phyloP scores from a whole-genome alignment of 2,888 invertebrate genomes.

The Himalopsyche japonica region DNA sequence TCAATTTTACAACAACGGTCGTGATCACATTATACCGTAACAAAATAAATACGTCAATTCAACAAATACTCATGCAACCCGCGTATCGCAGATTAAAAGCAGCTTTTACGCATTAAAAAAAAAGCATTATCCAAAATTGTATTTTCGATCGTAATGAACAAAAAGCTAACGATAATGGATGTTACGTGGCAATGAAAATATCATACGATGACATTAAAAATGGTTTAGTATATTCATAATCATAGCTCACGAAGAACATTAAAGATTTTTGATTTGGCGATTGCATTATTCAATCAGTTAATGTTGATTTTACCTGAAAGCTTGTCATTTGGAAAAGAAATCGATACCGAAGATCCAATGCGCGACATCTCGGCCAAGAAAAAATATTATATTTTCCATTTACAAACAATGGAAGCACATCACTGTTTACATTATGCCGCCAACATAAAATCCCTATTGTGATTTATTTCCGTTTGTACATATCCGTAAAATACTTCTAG shows the following conservation, averaged over 20 bases:
- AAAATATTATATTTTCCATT: slow-evolving; percentile 20
- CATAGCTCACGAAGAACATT: background rate
- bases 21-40: background rate
- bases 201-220: background rate
- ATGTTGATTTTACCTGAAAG: slow-evolving; percentile 19
- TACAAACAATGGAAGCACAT: slow-evolving; percentile 23
- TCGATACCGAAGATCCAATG: slow-evolving; percentile 32
- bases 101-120: background rate
- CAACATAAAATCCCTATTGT: slow-evolving; percentile 22
- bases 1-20: background rate
- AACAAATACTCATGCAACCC: background rate
- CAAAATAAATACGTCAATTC: background rate
- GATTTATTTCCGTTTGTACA: background rate
- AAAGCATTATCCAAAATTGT: background rate
- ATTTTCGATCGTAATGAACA: background rate
- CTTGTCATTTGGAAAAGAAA: slow-evolving; percentile 20
- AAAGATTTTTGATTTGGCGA: background rate
- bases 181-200: background rate
- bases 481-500: background rate
- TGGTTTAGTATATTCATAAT: background rate
- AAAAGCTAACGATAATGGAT: background rate
- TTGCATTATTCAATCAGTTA: slow-evolving; percentile 25
- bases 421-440: slow-evolving; percentile 17
- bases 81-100: background rate
- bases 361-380: slow-evolving; percentile 37